Conservation (phyloP, 92 coral and sea anemone species). For the Porites rus region DNA sequence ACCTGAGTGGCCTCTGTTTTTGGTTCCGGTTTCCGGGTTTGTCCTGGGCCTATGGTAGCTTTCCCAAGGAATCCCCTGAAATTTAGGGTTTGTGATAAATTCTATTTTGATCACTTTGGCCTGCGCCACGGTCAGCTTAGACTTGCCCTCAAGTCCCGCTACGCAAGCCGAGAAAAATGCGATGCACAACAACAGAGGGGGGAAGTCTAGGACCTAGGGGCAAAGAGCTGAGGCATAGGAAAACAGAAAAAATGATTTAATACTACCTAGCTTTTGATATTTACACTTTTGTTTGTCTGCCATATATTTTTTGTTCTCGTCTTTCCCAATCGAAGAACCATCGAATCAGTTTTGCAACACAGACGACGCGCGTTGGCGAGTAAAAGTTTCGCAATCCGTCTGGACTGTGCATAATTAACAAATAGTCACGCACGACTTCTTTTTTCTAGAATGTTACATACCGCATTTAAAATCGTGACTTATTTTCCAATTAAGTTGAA, state of each 20-base stretch:
- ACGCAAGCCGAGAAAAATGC: not conserved
- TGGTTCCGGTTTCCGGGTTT: not conserved
- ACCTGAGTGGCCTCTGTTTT: not conserved
- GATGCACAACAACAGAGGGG: too few relatives aligned
- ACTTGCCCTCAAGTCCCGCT: not conserved
- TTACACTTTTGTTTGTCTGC: too few relatives aligned
- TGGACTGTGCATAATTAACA: conserved; percentile 12
- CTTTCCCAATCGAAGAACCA: too few relatives aligned
- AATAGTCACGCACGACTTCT: conserved; percentile 13
- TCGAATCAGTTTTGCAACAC: not conserved
- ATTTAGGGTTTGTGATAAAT: not conserved
- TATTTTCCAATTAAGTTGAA: not conserved
- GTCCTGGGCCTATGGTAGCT: not conserved
- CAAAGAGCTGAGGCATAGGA: not conserved
- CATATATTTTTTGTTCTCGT: too few relatives aligned
- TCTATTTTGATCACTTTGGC: not conserved
- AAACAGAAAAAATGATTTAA: too few relatives aligned
- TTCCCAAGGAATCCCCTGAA: not conserved
- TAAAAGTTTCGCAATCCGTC: conserved; percentile 14
- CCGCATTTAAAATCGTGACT: not conserved
- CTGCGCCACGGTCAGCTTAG: too few relatives aligned
- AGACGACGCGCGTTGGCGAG: not conserved
- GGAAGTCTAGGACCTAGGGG: too few relatives aligned
- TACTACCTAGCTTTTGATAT: too few relatives aligned
- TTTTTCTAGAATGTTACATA: conserved; percentile 13